These are phyloP conservation scores for Watersipora subatra DNA, from an alignment of 1,140 invertebrate genomes.

Conservation along the genomic window DNA sequence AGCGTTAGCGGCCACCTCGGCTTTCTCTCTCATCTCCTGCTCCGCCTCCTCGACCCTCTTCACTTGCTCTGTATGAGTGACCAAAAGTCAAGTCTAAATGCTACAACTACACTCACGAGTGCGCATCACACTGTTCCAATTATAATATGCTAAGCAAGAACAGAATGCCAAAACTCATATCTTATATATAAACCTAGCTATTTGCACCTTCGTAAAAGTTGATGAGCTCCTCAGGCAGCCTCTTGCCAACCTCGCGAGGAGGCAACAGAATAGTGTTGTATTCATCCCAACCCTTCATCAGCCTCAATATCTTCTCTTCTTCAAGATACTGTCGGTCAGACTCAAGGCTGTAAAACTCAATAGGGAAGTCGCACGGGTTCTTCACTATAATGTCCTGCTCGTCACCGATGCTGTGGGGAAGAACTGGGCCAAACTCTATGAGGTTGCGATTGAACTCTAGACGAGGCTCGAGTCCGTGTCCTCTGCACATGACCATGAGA, in stretches of 20 bases:
- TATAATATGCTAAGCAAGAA: no score
- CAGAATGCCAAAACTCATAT: no score
- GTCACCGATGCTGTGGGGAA: conserved; percentile 37
- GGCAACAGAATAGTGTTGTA: conserved; percentile 37
- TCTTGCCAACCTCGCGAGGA: conserved; percentile 28
- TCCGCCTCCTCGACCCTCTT: conserved; percentile 35
- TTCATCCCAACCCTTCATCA: conserved; percentile 41
- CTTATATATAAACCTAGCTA: no score
- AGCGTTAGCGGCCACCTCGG: conserved; percentile 9
- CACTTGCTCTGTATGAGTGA: conserved; percentile 27
- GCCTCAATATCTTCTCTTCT: conserved; percentile 38
- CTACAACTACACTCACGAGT: no score
- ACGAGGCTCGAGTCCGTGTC: conserved; percentile 35
- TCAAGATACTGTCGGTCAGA: conserved; percentile 37
- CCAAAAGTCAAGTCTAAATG: background rate
- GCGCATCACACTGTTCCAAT: no score
- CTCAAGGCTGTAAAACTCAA: conserved; percentile 40
- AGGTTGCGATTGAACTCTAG: conserved; percentile 31
- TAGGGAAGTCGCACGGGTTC: conserved; percentile 38
- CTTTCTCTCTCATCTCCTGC: conserved; percentile 19
- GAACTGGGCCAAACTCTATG: conserved; percentile 37
- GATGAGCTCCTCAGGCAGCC: conserved; percentile 34
- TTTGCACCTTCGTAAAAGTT: conserved; percentile 37
- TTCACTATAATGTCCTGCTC: conserved; percentile 34
- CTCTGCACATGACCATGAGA: conserved; percentile 31